Evolutionary conservation across 37 sponge, comb jelly and placozoan genomes (phyloP).

Genomic region (Cliona cf. orientalis): DNA sequence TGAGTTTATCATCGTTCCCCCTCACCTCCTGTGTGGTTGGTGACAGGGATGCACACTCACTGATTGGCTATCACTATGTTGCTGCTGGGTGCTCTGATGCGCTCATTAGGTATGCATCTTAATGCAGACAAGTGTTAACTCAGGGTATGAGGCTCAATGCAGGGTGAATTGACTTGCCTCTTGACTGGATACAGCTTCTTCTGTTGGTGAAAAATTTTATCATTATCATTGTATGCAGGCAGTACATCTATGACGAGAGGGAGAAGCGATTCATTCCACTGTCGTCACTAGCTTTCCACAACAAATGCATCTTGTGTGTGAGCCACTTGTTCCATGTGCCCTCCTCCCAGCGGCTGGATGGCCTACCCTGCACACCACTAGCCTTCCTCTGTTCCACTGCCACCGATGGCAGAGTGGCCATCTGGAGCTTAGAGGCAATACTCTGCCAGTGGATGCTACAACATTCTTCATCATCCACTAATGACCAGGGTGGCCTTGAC

Average conservation of each 20-base stretch:
- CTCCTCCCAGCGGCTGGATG: background rate
- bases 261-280: conserved; percentile 12
- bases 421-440: conserved; percentile 40
- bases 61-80: conserved; percentile 49
- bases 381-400: conserved; percentile 30
- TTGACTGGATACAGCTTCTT: no score
- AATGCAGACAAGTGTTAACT: background rate
- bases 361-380: background rate
- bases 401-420: conserved; percentile 51
- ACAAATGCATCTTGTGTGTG: conserved; percentile 51
- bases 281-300: conserved; percentile 4
- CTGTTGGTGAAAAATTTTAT: no score
- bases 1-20: conserved; percentile 63
- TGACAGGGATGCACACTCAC: no score
- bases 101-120: conserved; percentile 50
- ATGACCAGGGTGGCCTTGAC: background rate
- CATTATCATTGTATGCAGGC: conserved; percentile 27
- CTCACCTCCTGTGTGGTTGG: background rate
- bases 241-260: conserved; percentile 53
- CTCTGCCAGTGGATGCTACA: conserved; percentile 6
- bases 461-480: background rate
- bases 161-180: background rate
- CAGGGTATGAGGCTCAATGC: background rate
- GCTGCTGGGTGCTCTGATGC: conserved; percentile 80
- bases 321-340: conserved; percentile 32